Base-by-base conservation (phyloP, 2,888 invertebrate species). In the Xestobium rufovillosum region DNA sequence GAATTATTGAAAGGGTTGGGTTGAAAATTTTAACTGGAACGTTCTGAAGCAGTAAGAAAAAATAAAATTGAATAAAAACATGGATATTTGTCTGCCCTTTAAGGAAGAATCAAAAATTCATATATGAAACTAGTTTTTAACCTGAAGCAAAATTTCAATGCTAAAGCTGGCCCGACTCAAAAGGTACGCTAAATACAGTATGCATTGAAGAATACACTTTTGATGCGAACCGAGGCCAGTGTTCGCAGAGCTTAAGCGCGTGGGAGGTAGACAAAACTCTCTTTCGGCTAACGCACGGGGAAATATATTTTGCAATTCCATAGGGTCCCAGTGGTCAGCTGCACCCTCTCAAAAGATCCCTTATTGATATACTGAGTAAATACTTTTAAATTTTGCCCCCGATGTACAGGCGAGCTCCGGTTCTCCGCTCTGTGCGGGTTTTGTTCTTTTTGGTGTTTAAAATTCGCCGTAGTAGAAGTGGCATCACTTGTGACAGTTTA, bases 291-390 rank as follows among this genome's bases (percentile, higher is more conserved):
- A 40, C 44, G 32, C 44, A 31, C 41, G 51, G 50, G 51, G 53
- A 56, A n/a, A 57, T 60, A 58, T 57, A 60, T 60, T 63, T 60
- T 56, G 61, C 61, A 61, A 63, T 63, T 63, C 61, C 57, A 51
- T 44, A 38, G 62, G 60, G 61, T 52, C 47, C n/a, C 50, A 44
- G 52, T 58, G 63, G 62, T 62, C 63, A 63, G 60, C 59, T 56
- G 56, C 51, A 55, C 51, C 57, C 54, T 54, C 50, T 33, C 48
- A 37, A 47, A 50, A 55, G 53, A 51, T 52, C 60, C 61, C 64
- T 64, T 64, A 65, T 66, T 66, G 63, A 61, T 66, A 66, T 66
- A 66, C 65, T 65, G 65, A 60, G 63, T 64, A 65, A 66, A 66
- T 61, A 66, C 49, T 51, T 47, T 54, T 57, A 56, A 54, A 38